These are phyloP conservation scores for Paratilapia polleni DNA, from an alignment of 2,113 vertebrate genomes.

Conservation along the genomic window DNA sequence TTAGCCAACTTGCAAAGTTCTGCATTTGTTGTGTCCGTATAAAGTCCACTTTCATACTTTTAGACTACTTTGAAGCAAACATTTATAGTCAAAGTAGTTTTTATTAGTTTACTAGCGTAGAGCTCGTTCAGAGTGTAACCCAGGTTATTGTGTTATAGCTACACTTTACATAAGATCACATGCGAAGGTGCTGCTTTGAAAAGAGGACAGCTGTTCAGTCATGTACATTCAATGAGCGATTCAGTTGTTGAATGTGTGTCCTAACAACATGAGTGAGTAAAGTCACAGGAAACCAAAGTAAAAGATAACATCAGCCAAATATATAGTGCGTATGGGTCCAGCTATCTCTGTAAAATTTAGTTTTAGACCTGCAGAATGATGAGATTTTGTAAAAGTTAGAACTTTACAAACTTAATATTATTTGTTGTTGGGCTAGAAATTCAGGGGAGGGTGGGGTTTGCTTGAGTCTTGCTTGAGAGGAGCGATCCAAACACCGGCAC, in stretches of 20 bases:
- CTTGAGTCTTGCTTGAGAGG: neutral
- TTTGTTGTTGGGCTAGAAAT: neutral
- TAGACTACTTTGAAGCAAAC: neutral
- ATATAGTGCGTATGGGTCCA: neutral
- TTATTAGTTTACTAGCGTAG: neutral
- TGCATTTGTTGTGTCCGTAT: neutral
- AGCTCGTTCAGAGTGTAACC: fast-evolving
- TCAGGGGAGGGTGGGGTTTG: neutral
- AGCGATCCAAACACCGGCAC: neutral
- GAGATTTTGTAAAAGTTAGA: too few species aligned
- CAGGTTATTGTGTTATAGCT: neutral
- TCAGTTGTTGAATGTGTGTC: neutral
- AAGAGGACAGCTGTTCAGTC: neutral
- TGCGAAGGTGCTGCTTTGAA: fast-evolving
- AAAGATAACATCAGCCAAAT: neutral
- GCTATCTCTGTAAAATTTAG: too few species aligned
- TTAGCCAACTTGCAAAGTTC: neutral
- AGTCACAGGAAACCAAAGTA: neutral
- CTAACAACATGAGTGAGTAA: neutral
- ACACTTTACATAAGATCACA: neutral
- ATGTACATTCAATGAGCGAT: too few species aligned
- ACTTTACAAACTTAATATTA: neutral
- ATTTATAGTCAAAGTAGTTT: neutral
- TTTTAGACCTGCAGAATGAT: too few species aligned
- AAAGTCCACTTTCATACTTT: neutral